phyloP scores from a whole-genome alignment of 2,888 invertebrate genomes.

The Oligia fasciuncula region DNA sequence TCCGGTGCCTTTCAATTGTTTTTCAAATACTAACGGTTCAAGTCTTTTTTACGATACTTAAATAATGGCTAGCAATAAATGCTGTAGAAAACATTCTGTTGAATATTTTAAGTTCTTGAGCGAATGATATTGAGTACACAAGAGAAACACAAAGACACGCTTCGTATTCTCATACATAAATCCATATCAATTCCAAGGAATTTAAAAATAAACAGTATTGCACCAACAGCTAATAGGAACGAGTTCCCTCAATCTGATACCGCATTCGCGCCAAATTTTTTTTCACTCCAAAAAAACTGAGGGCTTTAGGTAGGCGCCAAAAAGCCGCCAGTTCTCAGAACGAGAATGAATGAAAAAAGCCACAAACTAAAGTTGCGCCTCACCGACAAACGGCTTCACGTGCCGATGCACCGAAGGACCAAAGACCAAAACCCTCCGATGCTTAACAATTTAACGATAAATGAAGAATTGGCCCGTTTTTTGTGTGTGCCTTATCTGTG shows the following conservation, averaged over 20 bases:
- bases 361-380: slow-evolving; percentile 78
- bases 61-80: slow-evolving; percentile 37
- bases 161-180: slow-evolving; percentile 31
- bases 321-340: slow-evolving; percentile 87
- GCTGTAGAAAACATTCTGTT: slow-evolving; percentile 7
- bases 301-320: slow-evolving; percentile 85
- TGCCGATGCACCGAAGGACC: slow-evolving; percentile 85
- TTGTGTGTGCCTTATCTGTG: slow-evolving; percentile 73
- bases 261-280: slow-evolving; percentile 76
- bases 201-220: slow-evolving; percentile 56
- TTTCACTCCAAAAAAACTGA: slow-evolving; percentile 72
- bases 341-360: slow-evolving; percentile 85
- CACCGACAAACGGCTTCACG: slow-evolving; percentile 87
- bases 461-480: slow-evolving; percentile 72
- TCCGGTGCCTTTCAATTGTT: slow-evolving; percentile 57
- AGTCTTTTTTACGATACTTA: slow-evolving; percentile 54
- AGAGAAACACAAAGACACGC: slow-evolving; percentile 16
- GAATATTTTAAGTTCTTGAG: slow-evolving; percentile 11
- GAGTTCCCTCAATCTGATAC: slow-evolving; percentile 61
- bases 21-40: slow-evolving; percentile 58
- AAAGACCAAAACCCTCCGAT: slow-evolving; percentile 79
- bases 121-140: not conserved
- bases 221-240: slow-evolving; percentile 56
- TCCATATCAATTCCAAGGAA: slow-evolving; percentile 41
- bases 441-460: slow-evolving; percentile 82